Evolutionary conservation across 2,113 vertebrate species (phyloP), one percentile per base, ranked within the genome.

Genomic region (Anser brachyrhynchus): DNA sequence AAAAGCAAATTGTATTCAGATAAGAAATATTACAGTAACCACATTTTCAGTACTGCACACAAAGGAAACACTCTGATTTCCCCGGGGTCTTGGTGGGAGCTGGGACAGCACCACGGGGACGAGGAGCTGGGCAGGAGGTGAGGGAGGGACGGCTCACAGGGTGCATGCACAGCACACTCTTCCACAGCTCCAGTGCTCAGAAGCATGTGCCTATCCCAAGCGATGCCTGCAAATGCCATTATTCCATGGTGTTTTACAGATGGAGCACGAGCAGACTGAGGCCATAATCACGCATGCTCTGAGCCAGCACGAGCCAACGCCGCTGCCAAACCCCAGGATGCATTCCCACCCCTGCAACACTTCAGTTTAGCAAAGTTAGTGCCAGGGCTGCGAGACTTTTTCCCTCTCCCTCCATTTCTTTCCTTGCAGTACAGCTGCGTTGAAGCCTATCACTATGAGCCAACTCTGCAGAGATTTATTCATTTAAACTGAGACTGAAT

Each of bases 21-120:
- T 17, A 31, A 61, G 39, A 52, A 79, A 78, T 33, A 37, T 3
- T 69, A 8, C 62, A 61, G 33, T 12, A 37, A 19, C 49, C 44
- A 33, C 10, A 7, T 76, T 71, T 41, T 10, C 75, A 33, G 28
- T 16, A 12, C 66, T n/a, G 78, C 72, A 39, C 17, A 43, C 43
- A 52, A 54, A 81, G 73, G 35, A 49, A 81, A 54, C 20, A 4
- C 22, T 54, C 39, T 43, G 7, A 39, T 74, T 84, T 78, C 58
- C n/a, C 51, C 0, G 5, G 22, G 33, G 22, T 39, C 44, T 16
- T 8, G 54, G 39, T 35, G 19, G 0, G 41, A 43, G 29, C 35
- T 12, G 3, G 1, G 59, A 33, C 44, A 76, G 31, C 71, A 51
- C 3, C 10, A 4, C 5, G 3, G 0, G 15, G 67, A 6, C 22